phyloP scores from a whole-genome alignment of 2,888 invertebrate genomes.

The Rhamnusium bicolor region DNA sequence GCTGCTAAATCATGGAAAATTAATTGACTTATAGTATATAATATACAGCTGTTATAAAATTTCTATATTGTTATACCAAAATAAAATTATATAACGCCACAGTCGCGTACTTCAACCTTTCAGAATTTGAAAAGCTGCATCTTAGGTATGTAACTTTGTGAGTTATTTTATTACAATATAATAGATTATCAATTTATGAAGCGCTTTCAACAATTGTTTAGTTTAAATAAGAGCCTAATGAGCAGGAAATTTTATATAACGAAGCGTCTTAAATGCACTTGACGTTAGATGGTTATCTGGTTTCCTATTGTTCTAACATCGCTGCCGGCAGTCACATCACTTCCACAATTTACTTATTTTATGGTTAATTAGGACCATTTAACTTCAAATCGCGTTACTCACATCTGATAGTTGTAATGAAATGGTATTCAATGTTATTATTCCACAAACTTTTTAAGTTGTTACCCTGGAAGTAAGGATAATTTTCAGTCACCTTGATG shows the following conservation, averaged over 20 bases:
- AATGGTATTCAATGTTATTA: neutral
- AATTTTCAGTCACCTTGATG: no score
- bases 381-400: conserved; percentile 42
- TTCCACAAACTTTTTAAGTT: no score
- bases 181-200: conserved; percentile 6
- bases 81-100: neutral
- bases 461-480: no score
- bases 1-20: neutral
- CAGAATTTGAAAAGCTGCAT: neutral
- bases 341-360: conserved; percentile 51
- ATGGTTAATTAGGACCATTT: conserved; percentile 49
- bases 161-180: neutral
- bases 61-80: neutral
- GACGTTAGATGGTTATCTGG: conserved; percentile 48
- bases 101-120: neutral
- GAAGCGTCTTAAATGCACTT: conserved; percentile 40
- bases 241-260: conserved; percentile 50
- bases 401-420: conserved; percentile 14
- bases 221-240: conserved; percentile 46
- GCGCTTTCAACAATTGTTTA: conserved; percentile 44
- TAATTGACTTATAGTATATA: neutral
- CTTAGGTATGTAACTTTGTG: neutral
- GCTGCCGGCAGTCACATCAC: conserved; percentile 44
- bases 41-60: neutral
- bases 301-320: conserved; percentile 48